phyloP scores from a whole-genome alignment of 2,888 invertebrate genomes.

The Agrypnus murinus region DNA sequence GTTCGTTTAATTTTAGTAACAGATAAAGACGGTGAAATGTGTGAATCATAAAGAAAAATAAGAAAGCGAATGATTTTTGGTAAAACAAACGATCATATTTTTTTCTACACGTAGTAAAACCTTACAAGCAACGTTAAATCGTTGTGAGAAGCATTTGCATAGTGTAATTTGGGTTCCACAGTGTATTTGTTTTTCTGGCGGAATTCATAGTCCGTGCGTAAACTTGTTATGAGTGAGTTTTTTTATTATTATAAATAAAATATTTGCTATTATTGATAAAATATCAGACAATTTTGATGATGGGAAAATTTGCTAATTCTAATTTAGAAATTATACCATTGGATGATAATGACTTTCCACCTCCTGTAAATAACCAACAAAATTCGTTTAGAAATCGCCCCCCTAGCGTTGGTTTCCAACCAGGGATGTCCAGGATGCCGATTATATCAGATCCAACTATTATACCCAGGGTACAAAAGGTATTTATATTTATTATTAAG shows the following conservation, averaged over 20 bases:
- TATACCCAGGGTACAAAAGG: slow-evolving; percentile 73
- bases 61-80: not conserved
- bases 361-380: slow-evolving; percentile 45
- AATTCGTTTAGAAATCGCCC: slow-evolving; percentile 21
- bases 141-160: slow-evolving; percentile 8
- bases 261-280: too few relatives aligned
- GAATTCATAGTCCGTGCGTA: slow-evolving; percentile 11
- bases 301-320: slow-evolving; percentile 56
- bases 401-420: slow-evolving; percentile 19
- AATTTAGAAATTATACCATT: slow-evolving; percentile 59
- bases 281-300: slow-evolving; percentile 50
- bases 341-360: slow-evolving; percentile 45
- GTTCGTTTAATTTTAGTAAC: not conserved
- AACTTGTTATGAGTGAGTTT: slow-evolving; percentile 37
- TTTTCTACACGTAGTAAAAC: slow-evolving; percentile 9
- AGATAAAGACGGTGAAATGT: slow-evolving; percentile 1
- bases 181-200: slow-evolving; percentile 9
- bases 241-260: slow-evolving; percentile 8
- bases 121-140: slow-evolving; percentile 21
- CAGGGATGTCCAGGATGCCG: slow-evolving; percentile 60
- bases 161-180: not conserved
- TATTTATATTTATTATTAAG: too few relatives aligned
- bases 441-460: slow-evolving; percentile 71
- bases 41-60: not conserved
- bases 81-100: not conserved